phyloP scores from a whole-genome alignment of 2,888 invertebrate genomes.

The Cheilosia grossa region DNA sequence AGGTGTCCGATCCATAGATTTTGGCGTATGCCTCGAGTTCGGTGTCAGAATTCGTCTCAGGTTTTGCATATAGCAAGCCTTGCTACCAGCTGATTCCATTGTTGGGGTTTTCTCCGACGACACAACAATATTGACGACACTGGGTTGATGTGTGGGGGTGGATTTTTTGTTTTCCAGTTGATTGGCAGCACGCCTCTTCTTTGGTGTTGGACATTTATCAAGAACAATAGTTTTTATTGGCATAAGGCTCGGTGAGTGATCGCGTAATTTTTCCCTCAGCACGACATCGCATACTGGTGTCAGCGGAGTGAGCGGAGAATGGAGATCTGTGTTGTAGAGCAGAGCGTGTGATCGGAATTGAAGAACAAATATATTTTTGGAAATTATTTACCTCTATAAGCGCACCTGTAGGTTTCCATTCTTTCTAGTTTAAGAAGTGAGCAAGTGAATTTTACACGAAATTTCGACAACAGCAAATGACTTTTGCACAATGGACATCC shows the following conservation, averaged over 20 bases:
- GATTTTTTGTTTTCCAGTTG: constrained; percentile 4
- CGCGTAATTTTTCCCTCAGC: constrained; percentile 48
- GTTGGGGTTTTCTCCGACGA: constrained; percentile 36
- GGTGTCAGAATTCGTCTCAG: constrained; percentile 52
- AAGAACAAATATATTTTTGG: neutral
- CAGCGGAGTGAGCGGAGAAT: constrained; percentile 65
- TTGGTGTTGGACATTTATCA: constrained; percentile 45
- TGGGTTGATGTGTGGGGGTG: neutral
- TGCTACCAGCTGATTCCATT: constrained; percentile 4
- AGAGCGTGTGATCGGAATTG: neutral
- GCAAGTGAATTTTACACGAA: neutral
- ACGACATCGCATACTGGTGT: constrained; percentile 40
- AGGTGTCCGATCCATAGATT: constrained; percentile 44
- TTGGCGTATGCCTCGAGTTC: constrained; percentile 19
- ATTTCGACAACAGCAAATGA: neutral
- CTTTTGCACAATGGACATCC: neutral
- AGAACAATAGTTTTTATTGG: constrained; percentile 45
- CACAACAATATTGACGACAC: constrained; percentile 29
- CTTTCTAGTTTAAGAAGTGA: neutral
- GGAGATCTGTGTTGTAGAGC: constrained; percentile 41
- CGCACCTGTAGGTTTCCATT: constrained; percentile 66
- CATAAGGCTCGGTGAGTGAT: constrained; percentile 64
- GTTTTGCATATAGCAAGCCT: constrained; percentile 50
- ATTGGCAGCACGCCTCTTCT: constrained; percentile 14
- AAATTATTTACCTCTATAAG: constrained; percentile 60